Evolutionary conservation across 35 echinoderm and acorn worm species (phyloP), one percentile per base, ranked within the genome.

Genomic region (Eucidaris tribuloides): DNA sequence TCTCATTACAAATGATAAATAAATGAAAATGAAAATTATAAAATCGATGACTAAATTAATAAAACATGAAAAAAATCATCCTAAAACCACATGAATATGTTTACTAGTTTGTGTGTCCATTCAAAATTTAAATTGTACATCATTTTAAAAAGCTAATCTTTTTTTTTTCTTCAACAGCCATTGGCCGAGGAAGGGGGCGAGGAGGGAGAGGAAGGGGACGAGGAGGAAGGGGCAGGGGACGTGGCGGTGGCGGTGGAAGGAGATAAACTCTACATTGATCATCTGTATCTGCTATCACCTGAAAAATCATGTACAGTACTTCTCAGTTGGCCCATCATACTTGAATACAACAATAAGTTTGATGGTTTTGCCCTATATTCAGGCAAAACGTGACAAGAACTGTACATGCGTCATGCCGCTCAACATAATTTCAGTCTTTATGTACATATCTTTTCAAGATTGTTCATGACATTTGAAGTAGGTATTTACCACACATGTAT

Each of bases 171-270:
- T 40, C 88, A 77, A 62, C 85, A 93, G 84, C 79, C 40, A 64
- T 82, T 78, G 89, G 89, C 9, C 42, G 89, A 81, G 89, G 93
- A 22, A 79, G 93, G 80, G 84, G 93, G 35, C 77, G 89, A 82
- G 58, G 88, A 61, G 78, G 91, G 14, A 58, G 91, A 42, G 91
- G 91, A 17, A 33, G 91, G 14, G 52, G 93, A 31, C 54, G 93
- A 36, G 64, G 93, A 33, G 79, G 89, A 35, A 45, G 89, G 18
- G 83, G 89, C 22, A 84, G 93, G 48, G 83, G 89, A 0, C 57
- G 89, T 54, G 89, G 89, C 41, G 62, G 89, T 65, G 81, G 80
- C 24, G 56, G 65, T 29, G 57, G 82, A 86, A 49, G 82, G 24
- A 34, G 62, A 85, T 85, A 70, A 39, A 72, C 42, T 20, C 5